Evolutionary conservation across 2,888 invertebrate species (phyloP), one percentile per base, ranked within the genome.

Genomic region (Trichogramma evanescens): DNA sequence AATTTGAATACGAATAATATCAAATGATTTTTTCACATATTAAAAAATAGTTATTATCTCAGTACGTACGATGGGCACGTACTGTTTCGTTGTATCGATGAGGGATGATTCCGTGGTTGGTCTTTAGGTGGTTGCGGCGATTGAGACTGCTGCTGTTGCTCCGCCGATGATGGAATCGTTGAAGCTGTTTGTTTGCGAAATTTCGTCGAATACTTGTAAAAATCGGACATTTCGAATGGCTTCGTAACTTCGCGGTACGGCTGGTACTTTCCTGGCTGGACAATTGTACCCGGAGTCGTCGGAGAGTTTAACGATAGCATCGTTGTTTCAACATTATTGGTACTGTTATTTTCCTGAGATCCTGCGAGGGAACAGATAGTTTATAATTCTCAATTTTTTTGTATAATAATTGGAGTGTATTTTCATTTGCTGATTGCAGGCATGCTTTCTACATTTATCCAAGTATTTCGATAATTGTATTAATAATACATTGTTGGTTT

Each of bases 201-300:
- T 76, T 95, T 94, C 5, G 94, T 95, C 56, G 95, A 96, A 78
- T 97, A 97, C 79, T 96, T 97, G 78, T 95, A 97, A 78, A 95
- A 96, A 79, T 97, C 97, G 0, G 95, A 89, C 92, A 96, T 95
- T 82, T 96, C 96, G 80, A 95, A 97, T 4, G 96, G 96, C 76
- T 97, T 97, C 0, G 93, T 92, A 59, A 93, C 91, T 80, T 97
- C 96, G 71, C 92, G 85, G 74, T 93, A 93, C 0, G 93, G 93
- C 76, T 92, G 92, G 80, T 90, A 93, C 70, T 90, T 91, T 44
- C 93, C 93, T 66, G 91, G 89, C 72, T 92, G 90, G 43, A 94
- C 90, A 0, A 94, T 84, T 1, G 91, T 93, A 26, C 26, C 26
- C 73, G 91, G 84, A 74, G 90, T 91, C 73, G 89, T 89, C 0